Conservation (phyloP, 2,113 vertebrate species). For the Rynchops niger region DNA sequence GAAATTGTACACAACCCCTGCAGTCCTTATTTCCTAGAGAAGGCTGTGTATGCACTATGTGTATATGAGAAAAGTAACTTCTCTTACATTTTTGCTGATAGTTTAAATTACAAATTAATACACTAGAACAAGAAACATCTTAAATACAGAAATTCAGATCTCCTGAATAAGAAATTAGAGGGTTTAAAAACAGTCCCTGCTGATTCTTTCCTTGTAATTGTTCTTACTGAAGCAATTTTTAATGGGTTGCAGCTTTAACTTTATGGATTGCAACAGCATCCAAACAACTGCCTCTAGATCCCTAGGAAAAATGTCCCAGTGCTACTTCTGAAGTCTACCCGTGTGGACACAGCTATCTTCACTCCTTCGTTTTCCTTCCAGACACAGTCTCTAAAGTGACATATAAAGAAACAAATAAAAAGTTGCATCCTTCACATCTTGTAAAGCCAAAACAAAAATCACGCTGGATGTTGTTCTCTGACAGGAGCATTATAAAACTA, state of each 20-base stretch:
- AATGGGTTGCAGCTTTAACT: not conserved
- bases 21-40: not conserved
- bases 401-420: not conserved
- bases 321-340: not conserved
- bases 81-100: slow-evolving; percentile 19
- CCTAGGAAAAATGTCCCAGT: not conserved
- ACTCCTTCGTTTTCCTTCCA: not conserved
- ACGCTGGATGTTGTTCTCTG: not conserved
- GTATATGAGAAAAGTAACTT: not conserved
- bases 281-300: not conserved
- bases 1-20: slow-evolving; percentile 5
- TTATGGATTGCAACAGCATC: not conserved
- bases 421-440: not conserved
- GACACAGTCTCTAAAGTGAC: accelerated
- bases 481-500: not conserved
- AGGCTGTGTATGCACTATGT: not conserved
- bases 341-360: not conserved
- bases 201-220: not conserved
- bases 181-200: slow-evolving; percentile 6
- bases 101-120: slow-evolving; percentile 20
- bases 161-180: not conserved
- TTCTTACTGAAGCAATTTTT: not conserved
- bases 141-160: not conserved
- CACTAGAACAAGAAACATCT: not conserved
- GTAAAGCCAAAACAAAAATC: not conserved